Evolutionary conservation across 2,113 vertebrate genomes (phyloP).

Genomic region (Elachura formosa): DNA sequence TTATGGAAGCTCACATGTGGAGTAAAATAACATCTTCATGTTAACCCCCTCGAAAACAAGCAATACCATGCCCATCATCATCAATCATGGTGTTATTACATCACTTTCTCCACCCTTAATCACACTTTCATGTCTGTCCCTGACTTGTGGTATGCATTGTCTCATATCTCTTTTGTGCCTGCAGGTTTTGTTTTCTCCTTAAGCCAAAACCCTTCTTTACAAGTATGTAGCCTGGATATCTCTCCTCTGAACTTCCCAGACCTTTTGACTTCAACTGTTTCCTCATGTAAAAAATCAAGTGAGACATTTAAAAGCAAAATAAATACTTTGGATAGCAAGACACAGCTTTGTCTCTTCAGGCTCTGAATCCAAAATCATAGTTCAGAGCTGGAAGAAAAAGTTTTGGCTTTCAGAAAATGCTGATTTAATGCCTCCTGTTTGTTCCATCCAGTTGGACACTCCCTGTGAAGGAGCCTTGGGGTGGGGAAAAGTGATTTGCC

Average conservation of each 20-base stretch:
- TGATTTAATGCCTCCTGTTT: background rate
- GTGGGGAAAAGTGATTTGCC: background rate
- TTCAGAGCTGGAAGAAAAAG: background rate
- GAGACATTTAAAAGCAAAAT: background rate
- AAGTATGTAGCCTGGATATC: background rate
- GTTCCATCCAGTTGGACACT: background rate
- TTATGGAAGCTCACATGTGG: conserved; percentile 19
- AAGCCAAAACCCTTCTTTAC: background rate
- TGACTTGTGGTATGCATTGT: background rate
- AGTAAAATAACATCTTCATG: conserved; percentile 3
- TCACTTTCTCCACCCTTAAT: background rate
- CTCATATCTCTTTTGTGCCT: background rate
- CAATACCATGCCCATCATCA: background rate
- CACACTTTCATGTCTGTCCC: background rate
- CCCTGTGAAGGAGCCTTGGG: background rate
- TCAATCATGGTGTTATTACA: background rate
- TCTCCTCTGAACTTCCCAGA: background rate
- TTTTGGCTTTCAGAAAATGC: background rate
- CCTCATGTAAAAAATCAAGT: background rate
- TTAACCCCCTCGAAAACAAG: conserved; percentile 31
- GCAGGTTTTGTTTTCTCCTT: background rate
- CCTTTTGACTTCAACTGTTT: background rate
- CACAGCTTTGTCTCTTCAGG: background rate
- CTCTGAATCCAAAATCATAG: background rate
- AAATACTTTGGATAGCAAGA: background rate